Conservation (phyloP, 1,140 invertebrate species). For the Xylocopa sonorina region DNA sequence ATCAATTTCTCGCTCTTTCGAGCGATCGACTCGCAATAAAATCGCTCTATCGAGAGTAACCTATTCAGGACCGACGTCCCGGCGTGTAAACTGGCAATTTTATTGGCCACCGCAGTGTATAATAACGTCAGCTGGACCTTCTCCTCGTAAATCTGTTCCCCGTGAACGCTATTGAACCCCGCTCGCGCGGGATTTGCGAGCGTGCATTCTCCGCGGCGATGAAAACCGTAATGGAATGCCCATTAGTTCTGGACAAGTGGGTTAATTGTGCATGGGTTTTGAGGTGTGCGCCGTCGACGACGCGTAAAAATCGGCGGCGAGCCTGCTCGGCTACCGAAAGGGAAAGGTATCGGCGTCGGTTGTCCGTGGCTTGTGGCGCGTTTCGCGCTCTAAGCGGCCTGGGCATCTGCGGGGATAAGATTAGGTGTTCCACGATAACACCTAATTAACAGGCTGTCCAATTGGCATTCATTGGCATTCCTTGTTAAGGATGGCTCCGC, state of each 20-base stretch:
- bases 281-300: slow-evolving; percentile 36
- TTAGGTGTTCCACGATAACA: slow-evolving; percentile 46
- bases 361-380: too few species aligned
- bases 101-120: too few species aligned
- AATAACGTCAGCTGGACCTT: too few species aligned
- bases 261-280: slow-evolving; percentile 67
- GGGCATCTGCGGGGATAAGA: slow-evolving; percentile 32
- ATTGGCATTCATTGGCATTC: too few species aligned
- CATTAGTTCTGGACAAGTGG: slow-evolving; percentile 73
- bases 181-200: slow-evolving; percentile 6
- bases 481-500: not conserved
- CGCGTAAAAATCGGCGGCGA: slow-evolving; percentile 64
- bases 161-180: not conserved
- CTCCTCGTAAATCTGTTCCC: slow-evolving; percentile 24
- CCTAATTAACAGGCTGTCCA: slow-evolving; percentile 55
- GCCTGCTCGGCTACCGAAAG: slow-evolving; percentile 61
- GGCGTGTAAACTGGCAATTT: too few species aligned
- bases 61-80: too few species aligned
- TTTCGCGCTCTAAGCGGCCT: slow-evolving; percentile 10
- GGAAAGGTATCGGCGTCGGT: slow-evolving; percentile 67
- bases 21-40: too few species aligned
- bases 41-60: too few species aligned
- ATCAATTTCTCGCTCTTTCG: too few species aligned
- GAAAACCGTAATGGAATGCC: slow-evolving; percentile 67
- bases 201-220: slow-evolving; percentile 3